Base-by-base conservation (phyloP, 2,888 invertebrate species). In the Serrognathus titanus region DNA sequence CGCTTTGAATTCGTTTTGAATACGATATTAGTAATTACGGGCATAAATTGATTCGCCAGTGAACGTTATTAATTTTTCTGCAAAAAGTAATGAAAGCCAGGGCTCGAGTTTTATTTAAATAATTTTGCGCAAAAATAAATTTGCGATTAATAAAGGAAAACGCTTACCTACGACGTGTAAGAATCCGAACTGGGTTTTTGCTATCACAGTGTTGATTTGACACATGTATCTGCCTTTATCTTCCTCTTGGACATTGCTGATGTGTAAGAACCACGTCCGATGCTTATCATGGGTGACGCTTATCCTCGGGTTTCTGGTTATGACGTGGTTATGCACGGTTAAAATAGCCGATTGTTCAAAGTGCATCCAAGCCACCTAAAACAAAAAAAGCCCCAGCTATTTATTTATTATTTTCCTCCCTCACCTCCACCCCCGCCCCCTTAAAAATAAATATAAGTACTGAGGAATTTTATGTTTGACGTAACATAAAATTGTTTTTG, bases 361-460 rank as follows among this genome's bases (percentile, higher is more conserved):
- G 78, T 94, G 91, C 90, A 95, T 94, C 95, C 94, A 95, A 69
- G 94, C 95, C 63, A 95, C 94, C 95, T 95, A 81, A 36, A 80
- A 79, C 62, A 4, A 53, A 41, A 47, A 41, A 7, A 31, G 13
- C 45, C 3, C 16, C 43, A 11, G 10, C 13, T 45, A 24, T 45
- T 45, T 45, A 24, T 45, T 45, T 45, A 45, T n/a, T 31, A 31
- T 31, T 31, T 1, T 45, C 45, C 45, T 45, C 13, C 9, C 24
- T 13, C 13, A 45, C 45, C 13, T 5, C 2, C 45, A 9, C 13
- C 20, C 20, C 9, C 13, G 1, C 43, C n/a, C 10, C 43, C 13
- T 43, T 43, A 43, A 13, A 43, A 43, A 16, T 16, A 16, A 16
- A 16, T 16, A 16, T 16, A 16, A 16, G 16, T 16, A 16, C 16